These are phyloP conservation scores for Pheosia gnoma DNA, from an alignment of 2,888 invertebrate genomes.

Conservation along the genomic window DNA sequence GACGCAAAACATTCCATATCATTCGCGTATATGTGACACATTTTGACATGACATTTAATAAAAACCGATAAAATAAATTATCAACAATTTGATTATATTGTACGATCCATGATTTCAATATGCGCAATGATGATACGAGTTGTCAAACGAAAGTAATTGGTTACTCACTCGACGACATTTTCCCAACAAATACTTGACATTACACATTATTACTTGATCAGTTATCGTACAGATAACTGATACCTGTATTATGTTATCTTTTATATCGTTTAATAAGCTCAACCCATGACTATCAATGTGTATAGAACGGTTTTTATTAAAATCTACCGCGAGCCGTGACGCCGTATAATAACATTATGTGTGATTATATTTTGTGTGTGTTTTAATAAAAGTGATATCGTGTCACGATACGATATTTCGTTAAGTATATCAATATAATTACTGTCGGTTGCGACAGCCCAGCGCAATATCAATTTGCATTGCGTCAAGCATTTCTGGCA, in stretches of 20 bases:
- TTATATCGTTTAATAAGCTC: conserved; percentile 46
- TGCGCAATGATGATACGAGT: conserved; percentile 11
- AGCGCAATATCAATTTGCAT: not conserved
- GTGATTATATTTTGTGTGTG: conserved; percentile 41
- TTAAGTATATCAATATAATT: conserved; percentile 35
- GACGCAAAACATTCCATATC: not conserved
- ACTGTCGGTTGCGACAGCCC: not conserved
- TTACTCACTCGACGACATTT: not conserved
- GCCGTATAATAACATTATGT: conserved; percentile 29
- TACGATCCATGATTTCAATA: conserved; percentile 21
- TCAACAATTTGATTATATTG: conserved; percentile 37
- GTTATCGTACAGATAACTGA: conserved; percentile 36
- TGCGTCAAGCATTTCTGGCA: not conserved
- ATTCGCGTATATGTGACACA: conserved; percentile 1
- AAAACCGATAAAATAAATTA: conserved; percentile 22
- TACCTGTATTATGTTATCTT: conserved; percentile 40
- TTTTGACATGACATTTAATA: conserved; percentile 20
- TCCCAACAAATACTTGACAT: conserved; percentile 40
- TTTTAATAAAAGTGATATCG: conserved; percentile 44
- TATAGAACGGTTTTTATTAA: conserved; percentile 47
- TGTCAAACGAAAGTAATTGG: conserved; percentile 30
- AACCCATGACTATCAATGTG: conserved; percentile 33
- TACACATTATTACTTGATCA: conserved; percentile 50
- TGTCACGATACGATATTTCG: conserved; percentile 21
- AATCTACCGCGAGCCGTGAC: conserved; percentile 45